A percentile compares a stretch with the other conserved stretches of the same genome.
phyloP scores from a whole-genome alignment of 2,797 vertebrate species.

The Galagoides demidoff region DNA sequence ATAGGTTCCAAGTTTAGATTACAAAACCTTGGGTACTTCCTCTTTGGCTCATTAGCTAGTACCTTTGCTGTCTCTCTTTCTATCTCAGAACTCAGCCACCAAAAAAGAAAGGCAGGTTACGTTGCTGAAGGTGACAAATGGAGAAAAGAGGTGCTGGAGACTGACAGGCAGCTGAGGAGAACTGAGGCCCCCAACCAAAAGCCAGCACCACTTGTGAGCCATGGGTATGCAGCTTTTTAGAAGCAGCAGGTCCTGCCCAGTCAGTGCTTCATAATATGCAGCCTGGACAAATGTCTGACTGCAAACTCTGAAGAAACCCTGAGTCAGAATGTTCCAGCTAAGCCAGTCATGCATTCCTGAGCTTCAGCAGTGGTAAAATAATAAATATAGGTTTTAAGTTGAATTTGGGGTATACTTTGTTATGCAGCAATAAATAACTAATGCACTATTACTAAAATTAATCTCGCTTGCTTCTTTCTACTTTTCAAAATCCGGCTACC shows the following conservation, averaged over 20 bases:
- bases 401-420: slow-evolving; percentile 5
- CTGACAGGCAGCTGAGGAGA: background rate
- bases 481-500: slow-evolving; percentile 18
- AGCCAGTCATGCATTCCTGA: no score
- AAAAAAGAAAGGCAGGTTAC: background rate
- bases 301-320: background rate
- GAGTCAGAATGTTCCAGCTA: background rate
- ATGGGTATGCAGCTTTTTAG: background rate
- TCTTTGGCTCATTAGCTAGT: background rate
- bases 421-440: slow-evolving; percentile 31
- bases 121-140: background rate
- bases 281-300: background rate
- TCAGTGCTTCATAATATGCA: no score
- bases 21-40: background rate
- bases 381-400: background rate
- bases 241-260: background rate
- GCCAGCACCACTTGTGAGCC: background rate
- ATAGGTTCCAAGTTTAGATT: background rate
- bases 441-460: background rate
- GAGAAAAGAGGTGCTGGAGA: background rate
- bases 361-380: background rate
- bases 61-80: background rate
- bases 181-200: background rate
- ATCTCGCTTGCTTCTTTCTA: background rate
- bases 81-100: background rate